Evolutionary conservation across 2,113 vertebrate genomes (phyloP), one percentile per base, ranked within the genome.

Genomic region (Coreoperca whiteheadi): DNA sequence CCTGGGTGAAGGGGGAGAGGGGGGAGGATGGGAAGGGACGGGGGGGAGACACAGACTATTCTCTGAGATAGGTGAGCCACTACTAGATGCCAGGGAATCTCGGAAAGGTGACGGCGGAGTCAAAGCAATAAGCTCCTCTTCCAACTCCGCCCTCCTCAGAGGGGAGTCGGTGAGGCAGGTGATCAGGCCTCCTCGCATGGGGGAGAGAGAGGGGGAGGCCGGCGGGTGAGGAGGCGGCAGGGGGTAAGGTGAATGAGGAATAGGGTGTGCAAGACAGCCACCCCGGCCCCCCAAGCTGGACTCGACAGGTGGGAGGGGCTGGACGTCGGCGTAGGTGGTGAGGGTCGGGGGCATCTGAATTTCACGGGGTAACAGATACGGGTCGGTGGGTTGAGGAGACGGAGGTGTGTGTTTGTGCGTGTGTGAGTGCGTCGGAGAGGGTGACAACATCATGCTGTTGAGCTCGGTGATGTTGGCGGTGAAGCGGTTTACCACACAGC

Each of bases 101-200:
- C 98, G 96, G 92, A 99, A 99, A 59, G 98, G 98, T 21, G 98
- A 99, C 12, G 98, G 98, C 53, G 98, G 98, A 65, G 98, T 99
- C 90, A 99, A 96, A 46, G 97, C 96, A 72, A 98, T 96, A 81
- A 99, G 82, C 94, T 99, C 98, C 89, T 99, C 98, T 50, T 98
- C 91, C 80, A 95, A 91, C 85, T 98, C 96, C 39, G 93, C 95
- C 93, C 97, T 96, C 56, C 92, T 75, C 50, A 94, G 78, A 0
- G 96, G 94, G 39, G 95, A 96, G 63, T 96, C 94, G 59, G 76
- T 2, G 77, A 90, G 86, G 79, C 84, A 83, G 74, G 79, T 10
- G 77, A 96, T 95, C 79, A 71, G 85, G 46, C 77, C 85, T n/a
- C 89, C 92, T 63, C 82, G 85, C 71, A 90, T 82, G 18, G 94